Conservation (phyloP, 2,113 vertebrate genomes). For the Trogon surrucura region DNA sequence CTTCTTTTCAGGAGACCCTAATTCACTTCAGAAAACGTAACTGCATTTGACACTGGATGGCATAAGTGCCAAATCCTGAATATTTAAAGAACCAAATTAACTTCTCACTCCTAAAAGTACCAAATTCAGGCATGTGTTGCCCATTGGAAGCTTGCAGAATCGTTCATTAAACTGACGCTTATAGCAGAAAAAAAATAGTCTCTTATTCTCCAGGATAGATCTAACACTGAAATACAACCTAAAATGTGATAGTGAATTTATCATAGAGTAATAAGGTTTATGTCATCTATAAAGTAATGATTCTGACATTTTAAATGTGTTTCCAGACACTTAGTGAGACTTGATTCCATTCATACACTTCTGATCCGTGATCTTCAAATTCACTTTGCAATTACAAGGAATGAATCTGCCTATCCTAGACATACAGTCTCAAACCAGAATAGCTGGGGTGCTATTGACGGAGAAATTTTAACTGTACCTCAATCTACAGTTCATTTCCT, state of each 20-base stretch:
- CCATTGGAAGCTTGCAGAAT: background rate
- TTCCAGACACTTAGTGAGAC: background rate
- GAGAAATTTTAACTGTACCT: background rate
- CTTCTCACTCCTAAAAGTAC: background rate
- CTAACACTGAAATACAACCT: background rate
- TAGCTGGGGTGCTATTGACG: background rate
- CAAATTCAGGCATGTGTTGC: background rate
- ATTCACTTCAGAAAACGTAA: background rate
- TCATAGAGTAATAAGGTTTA: background rate
- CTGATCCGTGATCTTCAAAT: background rate
- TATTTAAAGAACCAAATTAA: background rate
- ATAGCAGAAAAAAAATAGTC: background rate
- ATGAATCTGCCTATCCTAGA: background rate
- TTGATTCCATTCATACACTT: background rate
- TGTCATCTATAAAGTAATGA: background rate
- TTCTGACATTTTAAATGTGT: background rate
- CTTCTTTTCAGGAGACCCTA: background rate
- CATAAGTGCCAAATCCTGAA: background rate
- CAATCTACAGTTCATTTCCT: background rate
- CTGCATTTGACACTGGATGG: background rate
- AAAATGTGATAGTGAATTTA: background rate
- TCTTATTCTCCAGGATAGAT: background rate
- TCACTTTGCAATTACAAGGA: background rate
- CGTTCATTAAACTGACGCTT: background rate
- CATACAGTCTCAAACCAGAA: background rate